Percentiles rank a stretch among this genome's conserved stretches.
These are phyloP conservation scores for Eupithecia pulchellata DNA, from an alignment of 2,888 invertebrate genomes.

Conservation along the genomic window DNA sequence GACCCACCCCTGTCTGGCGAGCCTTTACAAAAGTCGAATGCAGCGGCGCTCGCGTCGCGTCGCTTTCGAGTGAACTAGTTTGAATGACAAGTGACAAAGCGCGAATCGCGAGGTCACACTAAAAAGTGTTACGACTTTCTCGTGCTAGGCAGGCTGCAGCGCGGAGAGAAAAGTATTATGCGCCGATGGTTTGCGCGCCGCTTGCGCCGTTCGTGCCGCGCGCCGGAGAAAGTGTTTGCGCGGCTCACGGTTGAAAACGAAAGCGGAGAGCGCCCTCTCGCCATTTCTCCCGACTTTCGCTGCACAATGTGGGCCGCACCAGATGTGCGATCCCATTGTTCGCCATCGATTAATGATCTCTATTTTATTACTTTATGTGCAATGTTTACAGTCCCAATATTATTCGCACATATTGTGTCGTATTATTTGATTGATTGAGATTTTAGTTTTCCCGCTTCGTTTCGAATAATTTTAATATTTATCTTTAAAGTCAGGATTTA, in stretches of 20 bases:
- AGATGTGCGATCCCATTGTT: constrained; percentile 80
- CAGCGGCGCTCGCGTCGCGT: constrained; percentile 59
- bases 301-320: constrained; percentile 79
- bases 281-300: constrained; percentile 85
- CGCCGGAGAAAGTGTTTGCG: constrained; percentile 82
- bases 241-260: constrained; percentile 81
- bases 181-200: constrained; percentile 68
- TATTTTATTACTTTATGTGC: constrained; percentile 51
- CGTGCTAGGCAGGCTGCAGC: constrained; percentile 63
- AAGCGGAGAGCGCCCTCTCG: constrained; percentile 84
- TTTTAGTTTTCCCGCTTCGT: neutral
- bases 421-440: constrained; percentile 5
- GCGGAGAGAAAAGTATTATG: constrained; percentile 72
- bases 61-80: constrained; percentile 78
- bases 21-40: constrained; percentile 55
- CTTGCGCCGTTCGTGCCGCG: constrained; percentile 73
- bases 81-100: constrained; percentile 78
- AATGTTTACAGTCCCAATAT: constrained; percentile 32
- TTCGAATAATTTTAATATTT: neutral
- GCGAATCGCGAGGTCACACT: constrained; percentile 81
- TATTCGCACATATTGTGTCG: neutral
- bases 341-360: constrained; percentile 56
- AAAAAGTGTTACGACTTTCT: constrained; percentile 86
- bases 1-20: constrained; percentile 64
- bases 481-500: neutral